Base-by-base conservation (phyloP, 1,140 invertebrate species). In the Diprion similis region DNA sequence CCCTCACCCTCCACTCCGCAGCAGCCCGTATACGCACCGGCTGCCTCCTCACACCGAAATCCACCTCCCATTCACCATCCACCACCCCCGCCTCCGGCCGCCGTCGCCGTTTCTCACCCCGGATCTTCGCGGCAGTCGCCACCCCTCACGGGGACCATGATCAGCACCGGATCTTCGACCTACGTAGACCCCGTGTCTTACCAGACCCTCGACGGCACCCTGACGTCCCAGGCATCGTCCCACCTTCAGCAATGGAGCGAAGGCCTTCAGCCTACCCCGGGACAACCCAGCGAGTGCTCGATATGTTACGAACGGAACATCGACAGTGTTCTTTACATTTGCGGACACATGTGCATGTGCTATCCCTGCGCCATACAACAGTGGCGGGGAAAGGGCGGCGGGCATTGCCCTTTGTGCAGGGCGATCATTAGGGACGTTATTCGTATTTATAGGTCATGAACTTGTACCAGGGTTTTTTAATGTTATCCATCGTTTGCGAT, bases 331-430 rank as follows among this genome's bases (percentile, higher is more conserved):
- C 89, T 99, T 18, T 99, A 99, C 83, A 96, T 95, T 89, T 99
- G 98, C 86, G 97, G 98, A 59, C 97, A 99, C 89, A 98, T 99
- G 95, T 99, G 98, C 83, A 98, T 99, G 97, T 99, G 98, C 85
- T 99, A 96, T 82, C 90, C 95, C n/a, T 99, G 97, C 88, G 97
- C 97, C 2, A 91, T 95, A 15, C 94, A 97, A 78, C 96, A 98
- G 81, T 97, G 96, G 94, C 90, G 94, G 64, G 94, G 95, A 18
- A 95, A 95, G 80, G 95, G 95, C 0, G 95, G 95, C 59, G 95
- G 95, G 1, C 94, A 97, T 78, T 99, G 98, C 87, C 98, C 98
- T 0, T 93, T 99, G 18, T 99, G 98, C 84, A 89, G 97, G 66
- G 95, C 97, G 8, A 90, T 93, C 17, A 99, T 99, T 76, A 92